Percentiles rank a stretch among this genome's conserved stretches.
phyloP scores from a whole-genome alignment of 1,140 invertebrate genomes.

The Tetramorium alpestre region DNA sequence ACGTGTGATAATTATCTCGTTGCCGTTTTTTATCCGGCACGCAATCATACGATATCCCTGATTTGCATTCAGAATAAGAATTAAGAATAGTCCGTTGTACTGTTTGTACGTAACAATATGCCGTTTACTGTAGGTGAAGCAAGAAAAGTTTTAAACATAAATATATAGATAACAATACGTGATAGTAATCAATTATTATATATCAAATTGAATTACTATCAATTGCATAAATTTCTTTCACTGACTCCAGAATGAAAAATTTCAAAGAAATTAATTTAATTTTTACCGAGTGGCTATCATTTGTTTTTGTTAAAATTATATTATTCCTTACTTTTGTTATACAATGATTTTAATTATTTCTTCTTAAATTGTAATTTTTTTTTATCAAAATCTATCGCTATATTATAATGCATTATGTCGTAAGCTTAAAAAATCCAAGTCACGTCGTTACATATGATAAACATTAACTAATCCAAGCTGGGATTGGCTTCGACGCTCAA shows the following conservation, averaged over 20 bases:
- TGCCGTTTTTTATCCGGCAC: not conserved
- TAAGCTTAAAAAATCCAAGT: not conserved
- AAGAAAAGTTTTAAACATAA: not conserved
- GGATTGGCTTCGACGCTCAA: not conserved
- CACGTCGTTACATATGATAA: not conserved
- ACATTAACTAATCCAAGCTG: not conserved
- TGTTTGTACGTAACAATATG: not conserved
- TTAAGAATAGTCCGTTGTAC: not conserved
- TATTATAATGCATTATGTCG: not conserved
- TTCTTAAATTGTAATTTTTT: not conserved
- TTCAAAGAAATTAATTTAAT: not conserved
- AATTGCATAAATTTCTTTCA: not conserved
- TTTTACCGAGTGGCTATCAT: not conserved
- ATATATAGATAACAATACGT: not conserved
- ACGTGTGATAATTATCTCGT: not conserved
- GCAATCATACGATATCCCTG: not conserved
- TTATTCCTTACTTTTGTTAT: not conserved
- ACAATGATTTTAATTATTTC: not conserved
- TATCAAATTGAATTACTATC: not conserved
- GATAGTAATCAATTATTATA: not conserved
- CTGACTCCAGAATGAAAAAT: not conserved
- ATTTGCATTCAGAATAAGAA: conserved; percentile 12
- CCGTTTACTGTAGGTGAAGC: not conserved
- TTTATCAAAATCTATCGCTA: not conserved
- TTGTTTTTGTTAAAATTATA: not conserved